Conservation (phyloP, 2,888 invertebrate species). For the Hydropsyche betteni region DNA sequence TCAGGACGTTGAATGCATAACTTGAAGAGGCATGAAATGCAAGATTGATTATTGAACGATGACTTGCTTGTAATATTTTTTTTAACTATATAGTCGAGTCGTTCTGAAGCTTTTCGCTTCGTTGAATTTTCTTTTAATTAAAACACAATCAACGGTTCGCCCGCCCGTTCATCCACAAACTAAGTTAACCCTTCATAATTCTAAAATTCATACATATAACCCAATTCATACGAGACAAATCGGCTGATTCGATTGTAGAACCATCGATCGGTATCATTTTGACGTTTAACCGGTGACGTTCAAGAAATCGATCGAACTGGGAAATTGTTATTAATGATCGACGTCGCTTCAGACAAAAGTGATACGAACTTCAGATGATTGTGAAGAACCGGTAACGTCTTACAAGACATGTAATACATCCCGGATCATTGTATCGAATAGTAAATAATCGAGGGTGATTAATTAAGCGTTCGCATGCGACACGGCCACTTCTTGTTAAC, state of each 20-base stretch:
- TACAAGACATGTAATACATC: no score
- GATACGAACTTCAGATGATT: no score
- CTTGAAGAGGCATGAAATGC: conserved; percentile 39
- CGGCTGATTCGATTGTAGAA: conserved; percentile 1
- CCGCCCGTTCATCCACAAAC: no score
- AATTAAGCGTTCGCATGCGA: conserved; percentile 30
- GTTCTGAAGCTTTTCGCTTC: conserved; percentile 16
- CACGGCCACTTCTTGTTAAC: conserved; percentile 33
- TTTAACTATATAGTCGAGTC: background rate
- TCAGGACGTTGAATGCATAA: conserved; percentile 27
- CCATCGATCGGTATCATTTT: conserved; percentile 7
- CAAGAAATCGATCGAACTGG: no score
- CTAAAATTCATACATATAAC: background rate
- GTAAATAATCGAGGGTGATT: conserved; percentile 11
- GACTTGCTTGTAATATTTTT: conserved; percentile 30
- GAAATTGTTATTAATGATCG: no score
- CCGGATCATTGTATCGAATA: no score
- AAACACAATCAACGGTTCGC: conserved; percentile 12
- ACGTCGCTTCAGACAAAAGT: no score
- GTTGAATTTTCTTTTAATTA: conserved; percentile 30
- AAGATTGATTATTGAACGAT: conserved; percentile 43
- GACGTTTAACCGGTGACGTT: no score
- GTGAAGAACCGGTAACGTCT: no score
- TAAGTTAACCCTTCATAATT: no score
- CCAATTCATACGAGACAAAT: conserved; percentile 24